These are phyloP conservation scores for Corythornis cristatus DNA, from an alignment of 2,113 vertebrate species.

Conservation along the genomic window DNA sequence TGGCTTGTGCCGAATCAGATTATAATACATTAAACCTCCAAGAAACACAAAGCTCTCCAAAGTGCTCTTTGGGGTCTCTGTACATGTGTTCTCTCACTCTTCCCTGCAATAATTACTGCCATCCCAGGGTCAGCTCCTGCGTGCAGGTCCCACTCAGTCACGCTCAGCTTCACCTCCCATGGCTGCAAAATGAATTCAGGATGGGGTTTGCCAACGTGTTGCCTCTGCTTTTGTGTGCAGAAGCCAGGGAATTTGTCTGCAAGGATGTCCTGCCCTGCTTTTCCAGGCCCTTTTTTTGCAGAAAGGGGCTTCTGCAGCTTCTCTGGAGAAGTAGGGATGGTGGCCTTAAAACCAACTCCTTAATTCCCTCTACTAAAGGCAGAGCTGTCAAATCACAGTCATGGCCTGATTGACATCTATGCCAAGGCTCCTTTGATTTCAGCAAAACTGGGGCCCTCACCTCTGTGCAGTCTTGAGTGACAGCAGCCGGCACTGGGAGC, in stretches of 20 bases:
- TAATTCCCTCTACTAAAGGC: not conserved
- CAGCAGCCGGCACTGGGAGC: not conserved
- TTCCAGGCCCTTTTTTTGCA: not conserved
- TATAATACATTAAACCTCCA: slow-evolving; percentile 70
- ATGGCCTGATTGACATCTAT: not conserved
- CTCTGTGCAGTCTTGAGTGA: not conserved
- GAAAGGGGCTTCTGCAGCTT: not conserved
- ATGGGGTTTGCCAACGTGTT: not conserved
- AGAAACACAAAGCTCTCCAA: slow-evolving; percentile 68
- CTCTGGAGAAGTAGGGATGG: not conserved
- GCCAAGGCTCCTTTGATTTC: not conserved
- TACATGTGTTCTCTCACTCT: not conserved
- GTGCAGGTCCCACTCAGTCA: not conserved
- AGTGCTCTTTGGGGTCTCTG: slow-evolving; percentile 48
- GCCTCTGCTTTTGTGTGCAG: not conserved
- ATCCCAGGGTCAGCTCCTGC: slow-evolving; percentile 5
- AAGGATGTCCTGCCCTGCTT: not conserved
- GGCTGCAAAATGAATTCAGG: not conserved
- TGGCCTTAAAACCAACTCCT: not conserved
- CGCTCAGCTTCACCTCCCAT: not conserved
- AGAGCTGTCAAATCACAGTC: not conserved
- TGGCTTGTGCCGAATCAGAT: slow-evolving; percentile 67
- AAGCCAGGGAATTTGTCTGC: not conserved
- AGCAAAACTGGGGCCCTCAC: rapidly evolving
- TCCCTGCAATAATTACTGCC: slow-evolving; percentile 31